Evolutionary conservation across 2,888 invertebrate species (phyloP), one percentile per base, ranked within the genome.

Genomic region (Pterostichus madidus): DNA sequence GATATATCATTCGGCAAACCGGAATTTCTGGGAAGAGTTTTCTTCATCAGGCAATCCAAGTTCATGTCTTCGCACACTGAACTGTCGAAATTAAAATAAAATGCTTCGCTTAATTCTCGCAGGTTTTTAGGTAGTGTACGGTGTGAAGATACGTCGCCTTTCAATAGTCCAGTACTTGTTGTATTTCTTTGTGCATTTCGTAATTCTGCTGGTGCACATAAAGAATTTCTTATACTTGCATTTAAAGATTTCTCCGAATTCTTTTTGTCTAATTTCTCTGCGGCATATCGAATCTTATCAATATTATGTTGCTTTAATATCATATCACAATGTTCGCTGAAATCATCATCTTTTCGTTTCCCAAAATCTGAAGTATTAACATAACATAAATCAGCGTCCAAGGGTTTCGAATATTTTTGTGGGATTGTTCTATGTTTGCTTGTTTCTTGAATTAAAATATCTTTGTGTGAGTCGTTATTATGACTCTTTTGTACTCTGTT

Each of bases 51-150:
- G 61, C 81, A 81, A 32, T 81, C 75, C n/a, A 81, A 75, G 44
- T 44, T 81, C 75, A 75, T 32, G 10, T 81, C 75, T 35, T 81
- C 81, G 49, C 81, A 81, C 10, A 59, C 46, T 8, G 83, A 35
- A 77, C 77, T 77, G 13, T 86, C 85, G 80, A 83, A 84, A 80
- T 84, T 85, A 11, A 85, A 84, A 84, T 84, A 84, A 52, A 85
- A 85, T 17, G 85, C 85, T 31, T 86, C 85, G 52, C 84, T 85
- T 49, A 87, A 83, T 84, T 88, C 88, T 83, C 87, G 84, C 61
- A 88, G 84, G 84, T 87, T 88, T 83, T 87, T 87, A 59, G 88
- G 88, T 80, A 88, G 85, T 49, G 88, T 88, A 75, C 88, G 86
- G 86, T 88, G 88, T 56, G 86, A 78, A 35, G 84, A 84, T 44